Evolutionary conservation across 2,888 invertebrate genomes (phyloP).

Genomic region (Chrysotoxum bicinctum): DNA sequence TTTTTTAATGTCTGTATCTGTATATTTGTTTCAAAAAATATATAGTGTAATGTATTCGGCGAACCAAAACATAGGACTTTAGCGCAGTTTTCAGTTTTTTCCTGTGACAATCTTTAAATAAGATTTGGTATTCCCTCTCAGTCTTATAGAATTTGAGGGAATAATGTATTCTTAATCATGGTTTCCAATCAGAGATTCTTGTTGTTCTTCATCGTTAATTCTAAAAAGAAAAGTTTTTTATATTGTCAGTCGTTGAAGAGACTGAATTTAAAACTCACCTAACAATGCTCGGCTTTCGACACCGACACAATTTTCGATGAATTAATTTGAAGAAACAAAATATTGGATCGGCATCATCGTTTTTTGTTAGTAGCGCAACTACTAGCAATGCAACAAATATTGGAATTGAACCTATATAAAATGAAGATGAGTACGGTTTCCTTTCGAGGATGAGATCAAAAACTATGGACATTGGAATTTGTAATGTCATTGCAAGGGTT

Average conservation of each 20-base stretch:
- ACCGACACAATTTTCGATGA: slow-evolving; percentile 79
- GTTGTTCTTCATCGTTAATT: slow-evolving; percentile 85
- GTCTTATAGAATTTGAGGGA: neutral
- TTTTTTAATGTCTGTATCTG: slow-evolving; percentile 43
- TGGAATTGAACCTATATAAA: slow-evolving; percentile 90
- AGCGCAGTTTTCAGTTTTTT: slow-evolving; percentile 34
- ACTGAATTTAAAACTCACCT: slow-evolving; percentile 75
- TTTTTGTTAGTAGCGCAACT: slow-evolving; percentile 88
- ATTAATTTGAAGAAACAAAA: slow-evolving; percentile 81
- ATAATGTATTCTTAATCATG: slow-evolving; percentile 75
- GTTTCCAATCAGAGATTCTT: slow-evolving; percentile 84
- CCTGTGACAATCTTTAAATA: neutral
- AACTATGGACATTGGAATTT: slow-evolving; percentile 94
- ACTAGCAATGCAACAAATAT: slow-evolving; percentile 84
- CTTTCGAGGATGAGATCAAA: slow-evolving; percentile 90
- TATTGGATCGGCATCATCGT: slow-evolving; percentile 92
- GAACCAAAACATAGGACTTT: slow-evolving; percentile 46
- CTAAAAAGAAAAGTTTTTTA: slow-evolving; percentile 72
- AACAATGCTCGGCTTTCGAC: slow-evolving; percentile 79
- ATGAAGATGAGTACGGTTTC: slow-evolving; percentile 86
- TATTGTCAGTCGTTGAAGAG: neutral
- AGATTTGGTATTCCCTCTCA: neutral
- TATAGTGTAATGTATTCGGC: slow-evolving; percentile 64
- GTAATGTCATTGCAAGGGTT: slow-evolving; percentile 91
- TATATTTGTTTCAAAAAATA: slow-evolving; percentile 71